Evolutionary conservation across 2,797 vertebrate species (phyloP).

Genomic region (Pelobates cultripes): DNA sequence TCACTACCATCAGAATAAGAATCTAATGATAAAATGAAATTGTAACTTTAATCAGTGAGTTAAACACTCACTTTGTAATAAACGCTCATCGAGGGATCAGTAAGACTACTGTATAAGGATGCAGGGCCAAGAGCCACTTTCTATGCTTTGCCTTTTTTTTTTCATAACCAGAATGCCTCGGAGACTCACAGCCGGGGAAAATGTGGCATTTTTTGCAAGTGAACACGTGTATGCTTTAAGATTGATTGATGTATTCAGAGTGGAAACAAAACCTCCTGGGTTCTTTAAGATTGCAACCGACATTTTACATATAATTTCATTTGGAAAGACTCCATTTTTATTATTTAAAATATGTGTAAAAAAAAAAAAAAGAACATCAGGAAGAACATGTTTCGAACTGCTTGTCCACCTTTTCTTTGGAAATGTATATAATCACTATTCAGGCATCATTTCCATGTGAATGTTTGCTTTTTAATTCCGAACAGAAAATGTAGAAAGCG

Average conservation of each 20-base stretch:
- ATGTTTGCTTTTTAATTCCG: slow-evolving; percentile 25
- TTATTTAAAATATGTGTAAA: slow-evolving; percentile 13
- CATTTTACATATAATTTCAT: slow-evolving; percentile 37
- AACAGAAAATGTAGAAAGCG: slow-evolving; percentile 31
- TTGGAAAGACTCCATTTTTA: slow-evolving; percentile 26
- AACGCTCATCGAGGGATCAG: too few relatives aligned
- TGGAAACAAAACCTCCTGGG: slow-evolving; percentile 18
- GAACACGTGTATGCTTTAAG: slow-evolving; percentile 37
- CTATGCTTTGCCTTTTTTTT: background rate
- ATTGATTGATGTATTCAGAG: slow-evolving; percentile 57
- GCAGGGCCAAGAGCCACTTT: too few relatives aligned
- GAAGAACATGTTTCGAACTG: slow-evolving; percentile 2
- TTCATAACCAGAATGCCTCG: background rate
- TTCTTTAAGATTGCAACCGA: slow-evolving; percentile 16
- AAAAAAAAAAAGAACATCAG: background rate
- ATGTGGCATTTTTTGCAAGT: too few relatives aligned
- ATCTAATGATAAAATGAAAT: too few relatives aligned
- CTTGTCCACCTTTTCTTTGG: slow-evolving; percentile 38
- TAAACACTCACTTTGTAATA: too few relatives aligned
- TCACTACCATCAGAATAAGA: too few relatives aligned
- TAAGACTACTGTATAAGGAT: too few relatives aligned
- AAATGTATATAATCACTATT: slow-evolving; percentile 41
- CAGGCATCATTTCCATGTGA: slow-evolving; percentile 46
- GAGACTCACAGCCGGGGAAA: too few relatives aligned
- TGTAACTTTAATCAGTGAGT: too few relatives aligned